These are phyloP conservation scores for Pangasius larnaudii DNA, from an alignment of 2,797 vertebrate genomes.

Conservation along the genomic window DNA sequence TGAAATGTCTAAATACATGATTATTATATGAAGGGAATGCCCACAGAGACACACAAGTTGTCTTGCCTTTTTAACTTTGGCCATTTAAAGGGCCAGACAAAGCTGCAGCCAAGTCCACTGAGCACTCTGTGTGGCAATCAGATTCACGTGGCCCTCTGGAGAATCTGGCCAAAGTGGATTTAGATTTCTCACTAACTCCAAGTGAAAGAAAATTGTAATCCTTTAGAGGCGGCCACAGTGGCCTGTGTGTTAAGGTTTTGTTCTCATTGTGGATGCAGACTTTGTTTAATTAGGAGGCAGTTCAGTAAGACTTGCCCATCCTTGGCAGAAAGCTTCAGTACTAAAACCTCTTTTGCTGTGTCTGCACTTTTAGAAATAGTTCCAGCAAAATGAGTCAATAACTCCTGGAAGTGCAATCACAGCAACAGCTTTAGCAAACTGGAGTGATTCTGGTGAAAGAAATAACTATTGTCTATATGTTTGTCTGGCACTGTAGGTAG, in stretches of 20 bases:
- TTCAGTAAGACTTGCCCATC: constrained; percentile 42
- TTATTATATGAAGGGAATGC: background rate
- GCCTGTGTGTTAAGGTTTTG: constrained; percentile 54
- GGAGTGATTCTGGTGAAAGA: background rate
- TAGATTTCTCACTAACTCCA: constrained; percentile 61
- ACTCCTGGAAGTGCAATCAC: background rate
- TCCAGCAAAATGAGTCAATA: background rate
- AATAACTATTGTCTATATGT: background rate
- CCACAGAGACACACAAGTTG: background rate
- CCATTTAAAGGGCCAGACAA: constrained; percentile 43
- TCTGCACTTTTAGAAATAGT: background rate
- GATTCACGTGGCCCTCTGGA: constrained; percentile 47
- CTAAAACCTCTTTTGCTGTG: constrained; percentile 25
- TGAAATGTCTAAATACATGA: background rate
- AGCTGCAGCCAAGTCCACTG: constrained; percentile 45
- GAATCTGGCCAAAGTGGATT: constrained; percentile 61
- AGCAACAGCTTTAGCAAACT: background rate
- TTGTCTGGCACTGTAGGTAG: background rate
- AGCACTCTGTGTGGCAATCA: constrained; percentile 45
- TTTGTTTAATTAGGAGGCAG: constrained; percentile 64
- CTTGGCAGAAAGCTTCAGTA: constrained; percentile 39
- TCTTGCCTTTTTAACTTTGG: constrained; percentile 28
- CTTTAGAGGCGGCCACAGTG: constrained; percentile 59
- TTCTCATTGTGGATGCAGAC: constrained; percentile 57
- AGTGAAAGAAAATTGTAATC: constrained; percentile 62